These are phyloP conservation scores for Microtus oregoni DNA, from an alignment of 2,113 vertebrate species.

Conservation along the genomic window DNA sequence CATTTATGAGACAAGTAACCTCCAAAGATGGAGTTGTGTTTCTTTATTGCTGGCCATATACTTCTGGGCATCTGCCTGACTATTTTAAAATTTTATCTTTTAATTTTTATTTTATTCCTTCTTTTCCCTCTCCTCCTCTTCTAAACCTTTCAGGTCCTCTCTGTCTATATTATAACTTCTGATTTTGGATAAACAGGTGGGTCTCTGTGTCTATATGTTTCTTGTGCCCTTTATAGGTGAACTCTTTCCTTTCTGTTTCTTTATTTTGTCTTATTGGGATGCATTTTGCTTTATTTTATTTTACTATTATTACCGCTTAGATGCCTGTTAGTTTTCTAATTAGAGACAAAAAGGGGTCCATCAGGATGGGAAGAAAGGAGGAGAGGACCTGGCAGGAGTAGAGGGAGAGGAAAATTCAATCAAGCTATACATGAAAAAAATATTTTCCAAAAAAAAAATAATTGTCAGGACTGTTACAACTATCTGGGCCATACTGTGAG, in stretches of 20 bases:
- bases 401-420: not conserved
- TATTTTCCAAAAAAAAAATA: not conserved
- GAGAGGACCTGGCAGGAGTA: too few species aligned
- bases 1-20: not conserved
- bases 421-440: not conserved
- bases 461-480: not conserved
- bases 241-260: not conserved
- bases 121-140: accelerated
- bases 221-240: not conserved
- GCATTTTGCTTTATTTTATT: not conserved
- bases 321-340: not conserved
- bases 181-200: not conserved
- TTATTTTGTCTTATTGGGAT: not conserved
- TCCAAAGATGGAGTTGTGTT: not conserved
- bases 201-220: not conserved
- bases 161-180: not conserved
- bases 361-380: not conserved
- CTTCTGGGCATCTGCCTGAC: too few species aligned
- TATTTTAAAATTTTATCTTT: not conserved
- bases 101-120: not conserved
- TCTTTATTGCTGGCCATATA: not conserved
- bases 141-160: not conserved
- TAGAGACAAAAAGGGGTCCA: not conserved
- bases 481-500: not conserved
- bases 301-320: not conserved